Conservation (phyloP, 2,797 vertebrate genomes). For the Neoniphon sammara region DNA sequence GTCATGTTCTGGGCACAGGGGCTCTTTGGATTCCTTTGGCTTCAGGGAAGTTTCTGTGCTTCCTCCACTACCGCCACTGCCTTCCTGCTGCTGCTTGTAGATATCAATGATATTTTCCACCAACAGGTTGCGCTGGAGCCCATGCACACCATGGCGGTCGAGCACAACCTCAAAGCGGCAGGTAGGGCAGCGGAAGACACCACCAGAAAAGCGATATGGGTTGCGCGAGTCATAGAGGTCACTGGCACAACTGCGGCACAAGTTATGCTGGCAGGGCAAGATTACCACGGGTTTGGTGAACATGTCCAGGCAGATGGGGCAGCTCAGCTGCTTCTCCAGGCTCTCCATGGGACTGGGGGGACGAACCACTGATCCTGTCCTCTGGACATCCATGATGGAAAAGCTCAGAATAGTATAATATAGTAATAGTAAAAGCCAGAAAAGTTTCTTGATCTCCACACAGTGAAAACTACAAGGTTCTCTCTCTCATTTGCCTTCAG, state of each 20-base stretch:
- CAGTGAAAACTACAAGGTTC: slow-evolving; percentile 16
- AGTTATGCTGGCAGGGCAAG: slow-evolving; percentile 86
- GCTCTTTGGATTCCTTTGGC: slow-evolving; percentile 86
- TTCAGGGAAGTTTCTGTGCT: slow-evolving; percentile 82
- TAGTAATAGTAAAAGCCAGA: background rate
- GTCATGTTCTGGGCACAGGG: slow-evolving; percentile 93
- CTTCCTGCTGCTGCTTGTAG: slow-evolving; percentile 94
- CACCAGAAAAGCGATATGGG: slow-evolving; percentile 89
- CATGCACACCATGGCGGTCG: slow-evolving; percentile 95
- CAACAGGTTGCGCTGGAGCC: slow-evolving; percentile 94
- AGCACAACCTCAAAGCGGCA: slow-evolving; percentile 97
- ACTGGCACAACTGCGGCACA: slow-evolving; percentile 85
- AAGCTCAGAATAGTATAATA: slow-evolving; percentile 11
- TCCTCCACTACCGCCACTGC: slow-evolving; percentile 42
- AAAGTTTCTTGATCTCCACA: slow-evolving; percentile 11
- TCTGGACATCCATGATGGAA: slow-evolving; percentile 82
- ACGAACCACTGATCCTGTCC: slow-evolving; percentile 79
- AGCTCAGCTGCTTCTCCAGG: slow-evolving; percentile 87
- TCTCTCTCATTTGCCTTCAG: slow-evolving; percentile 7
- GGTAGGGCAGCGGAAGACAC: slow-evolving; percentile 94
- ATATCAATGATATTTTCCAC: slow-evolving; percentile 98
- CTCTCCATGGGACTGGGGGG: slow-evolving; percentile 85
- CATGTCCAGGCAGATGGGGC: slow-evolving; percentile 88
- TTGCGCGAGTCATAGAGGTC: slow-evolving; percentile 87
- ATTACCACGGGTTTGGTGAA: slow-evolving; percentile 89